Evolutionary conservation across 2,113 vertebrate genomes (phyloP).

Genomic region (zebrafish (Danio rerio)): DNA sequence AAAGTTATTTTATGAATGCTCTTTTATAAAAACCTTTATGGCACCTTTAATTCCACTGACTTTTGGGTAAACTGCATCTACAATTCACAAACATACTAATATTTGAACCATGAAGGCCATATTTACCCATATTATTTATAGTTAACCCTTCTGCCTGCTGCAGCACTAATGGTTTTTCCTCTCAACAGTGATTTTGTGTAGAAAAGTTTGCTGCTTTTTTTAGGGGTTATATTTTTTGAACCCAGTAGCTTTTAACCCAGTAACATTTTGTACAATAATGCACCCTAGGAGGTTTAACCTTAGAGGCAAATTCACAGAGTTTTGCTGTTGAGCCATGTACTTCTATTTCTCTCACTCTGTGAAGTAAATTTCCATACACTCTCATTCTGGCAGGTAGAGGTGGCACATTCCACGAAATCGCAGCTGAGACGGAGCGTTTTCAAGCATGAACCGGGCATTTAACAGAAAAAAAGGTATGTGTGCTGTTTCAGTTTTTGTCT

Average conservation of each 20-base stretch:
- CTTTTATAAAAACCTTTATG: neutral
- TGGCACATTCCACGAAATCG: slow-evolving; percentile 61
- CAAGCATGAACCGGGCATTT: slow-evolving; percentile 92
- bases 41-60: neutral
- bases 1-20: neutral
- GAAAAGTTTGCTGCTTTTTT: neutral
- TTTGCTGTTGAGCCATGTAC: neutral
- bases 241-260: slow-evolving; percentile 3
- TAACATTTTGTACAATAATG: neutral
- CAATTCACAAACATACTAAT: neutral
- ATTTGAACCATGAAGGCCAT: neutral
- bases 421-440: slow-evolving; percentile 63
- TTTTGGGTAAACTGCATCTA: neutral
- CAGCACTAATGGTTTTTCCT: no score
- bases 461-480: slow-evolving; percentile 90
- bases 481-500: neutral
- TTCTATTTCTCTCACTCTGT: neutral
- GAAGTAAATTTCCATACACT: slow-evolving; percentile 28
- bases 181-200: neutral
- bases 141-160: neutral
- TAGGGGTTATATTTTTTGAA: neutral
- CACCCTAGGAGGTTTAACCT: neutral
- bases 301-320: neutral
- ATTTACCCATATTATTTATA: neutral
- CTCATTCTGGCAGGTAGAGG: slow-evolving; percentile 67